Percentiles rank a stretch among this genome's conserved stretches.
phyloP scores from a whole-genome alignment of 2,888 invertebrate genomes.

The Strigamia crassipes region DNA sequence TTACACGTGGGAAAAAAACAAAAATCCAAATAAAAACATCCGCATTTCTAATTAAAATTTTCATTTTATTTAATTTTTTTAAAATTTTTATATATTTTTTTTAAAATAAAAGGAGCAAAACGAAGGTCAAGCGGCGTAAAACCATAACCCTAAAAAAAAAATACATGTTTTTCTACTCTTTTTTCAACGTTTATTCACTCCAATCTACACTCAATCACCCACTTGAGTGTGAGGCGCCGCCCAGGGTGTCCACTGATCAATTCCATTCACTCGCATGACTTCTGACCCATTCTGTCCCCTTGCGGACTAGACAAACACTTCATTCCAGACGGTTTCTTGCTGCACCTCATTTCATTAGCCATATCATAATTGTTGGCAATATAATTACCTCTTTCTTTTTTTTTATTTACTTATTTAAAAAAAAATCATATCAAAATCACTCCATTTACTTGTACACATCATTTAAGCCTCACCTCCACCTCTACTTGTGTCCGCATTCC shows the following conservation, averaged over 20 bases:
- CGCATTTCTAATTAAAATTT: neutral
- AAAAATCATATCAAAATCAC: conserved; percentile 31
- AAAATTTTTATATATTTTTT: neutral
- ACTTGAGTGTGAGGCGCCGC: conserved; percentile 40
- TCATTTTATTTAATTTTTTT: neutral
- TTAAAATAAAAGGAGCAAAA: neutral
- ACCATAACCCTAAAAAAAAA: neutral
- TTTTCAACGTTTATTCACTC: conserved; percentile 10
- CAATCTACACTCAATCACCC: conserved; percentile 36
- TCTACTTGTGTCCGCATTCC: conserved; percentile 25
- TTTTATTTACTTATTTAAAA: neutral
- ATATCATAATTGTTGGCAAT: conserved; percentile 15
- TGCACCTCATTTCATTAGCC: conserved; percentile 36
- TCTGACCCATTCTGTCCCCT: conserved; percentile 40
- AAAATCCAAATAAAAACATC: neutral
- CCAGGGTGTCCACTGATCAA: conserved; percentile 35
- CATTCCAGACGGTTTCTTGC: conserved; percentile 24
- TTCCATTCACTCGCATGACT: conserved; percentile 20
- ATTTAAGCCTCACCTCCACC: conserved; percentile 12
- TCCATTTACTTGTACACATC: conserved; percentile 30
- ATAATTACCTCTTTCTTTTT: conserved; percentile 32
- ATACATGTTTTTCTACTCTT: neutral
- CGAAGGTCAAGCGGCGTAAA: neutral
- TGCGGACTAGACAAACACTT: conserved; percentile 38
- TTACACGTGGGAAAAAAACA: neutral